These are phyloP conservation scores for Malurus melanocephalus DNA, from an alignment of 2,113 vertebrate species.

Conservation along the genomic window DNA sequence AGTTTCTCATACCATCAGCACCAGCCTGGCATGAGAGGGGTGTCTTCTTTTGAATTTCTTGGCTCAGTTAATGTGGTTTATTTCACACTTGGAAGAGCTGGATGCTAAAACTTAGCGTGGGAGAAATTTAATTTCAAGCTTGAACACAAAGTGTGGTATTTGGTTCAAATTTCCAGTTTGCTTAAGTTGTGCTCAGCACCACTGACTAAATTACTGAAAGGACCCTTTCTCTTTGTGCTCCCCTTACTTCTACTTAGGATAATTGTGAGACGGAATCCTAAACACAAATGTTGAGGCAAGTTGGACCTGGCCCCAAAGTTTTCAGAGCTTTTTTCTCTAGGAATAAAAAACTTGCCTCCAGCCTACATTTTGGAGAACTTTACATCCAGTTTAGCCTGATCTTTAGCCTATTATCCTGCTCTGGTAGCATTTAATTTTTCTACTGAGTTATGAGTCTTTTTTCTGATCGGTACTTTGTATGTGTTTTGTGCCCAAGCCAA, in stretches of 20 bases:
- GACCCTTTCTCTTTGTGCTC: not conserved
- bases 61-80: not conserved
- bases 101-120: not conserved
- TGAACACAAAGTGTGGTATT: not conserved
- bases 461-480: not conserved
- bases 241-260: not conserved
- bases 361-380: not conserved
- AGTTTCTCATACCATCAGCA: not conserved
- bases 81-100: not conserved
- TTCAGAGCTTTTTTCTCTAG: not conserved
- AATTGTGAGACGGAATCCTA: not conserved
- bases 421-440: not conserved
- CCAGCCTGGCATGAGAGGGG: not conserved
- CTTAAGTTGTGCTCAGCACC: not conserved
- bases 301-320: not conserved
- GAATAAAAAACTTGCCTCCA: not conserved
- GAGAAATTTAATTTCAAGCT: constrained; percentile 14
- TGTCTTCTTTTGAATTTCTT: not conserved
- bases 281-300: not conserved
- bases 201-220: not conserved
- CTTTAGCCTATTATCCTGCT: not conserved
- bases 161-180: not conserved
- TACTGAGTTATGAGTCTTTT: not conserved
- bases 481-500: constrained; percentile 22
- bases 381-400: not conserved